Base-by-base conservation (phyloP, 2,797 vertebrate genomes). In the Crossoptilon crossoptilon region DNA sequence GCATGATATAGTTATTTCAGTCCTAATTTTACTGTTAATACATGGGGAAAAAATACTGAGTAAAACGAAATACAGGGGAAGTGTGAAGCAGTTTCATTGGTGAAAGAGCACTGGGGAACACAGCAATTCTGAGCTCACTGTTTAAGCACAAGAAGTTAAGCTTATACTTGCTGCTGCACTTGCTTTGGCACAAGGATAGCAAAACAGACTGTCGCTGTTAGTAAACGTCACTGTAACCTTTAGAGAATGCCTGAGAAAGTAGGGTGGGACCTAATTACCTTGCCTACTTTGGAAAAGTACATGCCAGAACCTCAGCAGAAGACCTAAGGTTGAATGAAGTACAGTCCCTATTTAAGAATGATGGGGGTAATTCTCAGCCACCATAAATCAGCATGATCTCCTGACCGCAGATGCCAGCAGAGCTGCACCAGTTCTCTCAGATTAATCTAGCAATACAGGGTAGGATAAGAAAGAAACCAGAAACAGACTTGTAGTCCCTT, bases 221-320 rank as follows among this genome's bases (percentile, higher is more conserved):
- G 48, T 35, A 43, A 69, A 74, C 71, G 27, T 35, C 37, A 66
- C 29, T 87, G 80, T n/a, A 67, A 64, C 23, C 94, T 96, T 95
- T 68, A 97, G 92, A 95, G 80, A 87, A 67, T 91, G 91, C 93
- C 94, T 69, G 68, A 87, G 96, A 97, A 86, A 97, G 92, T 85
- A 97, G 96, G 51, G 72, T 19, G 56, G 84, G 41, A 70, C 12
- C 19, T 10, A 46, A 64, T 7, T 8, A 44, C 21, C 22, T 69
- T 64, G 31, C 11, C 48, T 73, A 5, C 12, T 49, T 31, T 18
- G 53, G 48, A 76, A 76, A 82, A 51, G 8, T 5, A 51, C 1
- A 3, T 10, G 35, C 35, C 31, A 46, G 55, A 22, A 72, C 23
- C 39, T 44, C 46, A 60, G 56, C 12, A 60, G 49, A 69, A 71